A percentile compares a stretch with the other conserved stretches of the same genome.
phyloP scores from a whole-genome alignment of 2,888 invertebrate species.

The Euspilapteryx auroguttella region DNA sequence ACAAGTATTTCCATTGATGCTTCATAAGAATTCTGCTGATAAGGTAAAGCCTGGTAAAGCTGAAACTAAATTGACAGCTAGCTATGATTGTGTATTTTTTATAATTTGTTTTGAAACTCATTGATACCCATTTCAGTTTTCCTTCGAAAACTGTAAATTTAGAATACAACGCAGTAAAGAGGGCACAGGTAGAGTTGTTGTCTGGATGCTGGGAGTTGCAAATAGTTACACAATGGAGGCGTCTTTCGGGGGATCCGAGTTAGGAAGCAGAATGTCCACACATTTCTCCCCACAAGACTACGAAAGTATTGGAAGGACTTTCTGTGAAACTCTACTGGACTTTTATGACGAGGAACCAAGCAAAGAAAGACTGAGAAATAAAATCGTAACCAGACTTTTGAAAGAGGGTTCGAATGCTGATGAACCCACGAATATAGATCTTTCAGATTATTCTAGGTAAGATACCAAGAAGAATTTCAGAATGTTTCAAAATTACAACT shows the following conservation, averaged over 20 bases:
- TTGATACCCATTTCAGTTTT: conserved; percentile 86
- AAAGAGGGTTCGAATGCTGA: conserved; percentile 88
- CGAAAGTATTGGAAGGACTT: conserved; percentile 78
- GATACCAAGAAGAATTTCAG: too few species aligned
- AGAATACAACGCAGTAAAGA: conserved; percentile 92
- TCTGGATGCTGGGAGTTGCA: conserved; percentile 93
- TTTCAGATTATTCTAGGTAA: conserved; percentile 88
- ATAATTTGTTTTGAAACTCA: too few species aligned
- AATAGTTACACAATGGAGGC: conserved; percentile 97
- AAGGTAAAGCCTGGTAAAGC: conserved; percentile 63
- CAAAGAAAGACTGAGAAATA: conserved; percentile 78
- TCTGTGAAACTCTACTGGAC: conserved; percentile 91
- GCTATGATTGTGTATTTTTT: neutral
- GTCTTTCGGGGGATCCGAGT: conserved; percentile 87
- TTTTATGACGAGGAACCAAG: conserved; percentile 86
- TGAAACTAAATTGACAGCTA: neutral
- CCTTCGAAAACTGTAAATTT: conserved; percentile 92
- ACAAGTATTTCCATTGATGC: conserved; percentile 92
- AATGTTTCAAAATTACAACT: too few species aligned
- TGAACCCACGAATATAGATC: conserved; percentile 81
- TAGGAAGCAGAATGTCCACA: conserved; percentile 79
- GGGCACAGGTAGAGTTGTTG: conserved; percentile 91
- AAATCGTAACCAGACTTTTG: conserved; percentile 77
- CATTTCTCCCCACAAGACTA: conserved; percentile 77
- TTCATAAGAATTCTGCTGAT: conserved; percentile 89